Evolutionary conservation across 2,113 vertebrate genomes (phyloP), one percentile per base, ranked within the genome.

Genomic region (Empidonax alnorum): DNA sequence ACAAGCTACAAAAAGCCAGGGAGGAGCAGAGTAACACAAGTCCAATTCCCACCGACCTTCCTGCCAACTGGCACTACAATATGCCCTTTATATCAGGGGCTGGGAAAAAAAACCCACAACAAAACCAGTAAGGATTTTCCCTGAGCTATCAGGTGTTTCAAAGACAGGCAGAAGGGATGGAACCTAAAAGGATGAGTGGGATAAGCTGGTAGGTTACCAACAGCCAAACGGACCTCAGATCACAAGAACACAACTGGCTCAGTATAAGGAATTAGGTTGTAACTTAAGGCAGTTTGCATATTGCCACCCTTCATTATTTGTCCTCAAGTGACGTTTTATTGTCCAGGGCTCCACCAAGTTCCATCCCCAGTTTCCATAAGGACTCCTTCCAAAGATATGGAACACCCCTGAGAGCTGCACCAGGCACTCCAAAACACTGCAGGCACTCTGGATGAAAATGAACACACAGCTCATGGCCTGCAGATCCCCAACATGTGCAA

Each of bases 21-120:
- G 55, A 87, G 19, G 33, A 77, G 42, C 28, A 61, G 15, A 68
- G 22, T 35, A 68, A 35, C 30, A 73, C 33, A 58, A 24, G 53
- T 59, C 46, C 63, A 77, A 33, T 47, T 71, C 59, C 55, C 42
- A 63, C 11, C 42, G 35, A 27, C 30, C 59, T 66, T 71, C 50
- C 42, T 80, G 82, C 63, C 79, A 89, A 47, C n/a, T 77, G 47
- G 69, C 55, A 61, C 23, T 71, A 96, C 89, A 89, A 83, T 53
- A 44, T 4, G 27, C 44, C 58, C 19, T 91, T 95, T 89, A 12
- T 89, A 49, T 18, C 37, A 68, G 13, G 18, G 59, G 15, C 47
- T 63, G 39, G 25, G 5, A 2, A 47, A 65, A 22, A 21, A 24
- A 23, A 13, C 7, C 3, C 24, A 44, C 42, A 73, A 69, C 49